These are phyloP conservation scores for Benthosema pterotum DNA, from an alignment of 2,797 vertebrate species.

Conservation along the genomic window DNA sequence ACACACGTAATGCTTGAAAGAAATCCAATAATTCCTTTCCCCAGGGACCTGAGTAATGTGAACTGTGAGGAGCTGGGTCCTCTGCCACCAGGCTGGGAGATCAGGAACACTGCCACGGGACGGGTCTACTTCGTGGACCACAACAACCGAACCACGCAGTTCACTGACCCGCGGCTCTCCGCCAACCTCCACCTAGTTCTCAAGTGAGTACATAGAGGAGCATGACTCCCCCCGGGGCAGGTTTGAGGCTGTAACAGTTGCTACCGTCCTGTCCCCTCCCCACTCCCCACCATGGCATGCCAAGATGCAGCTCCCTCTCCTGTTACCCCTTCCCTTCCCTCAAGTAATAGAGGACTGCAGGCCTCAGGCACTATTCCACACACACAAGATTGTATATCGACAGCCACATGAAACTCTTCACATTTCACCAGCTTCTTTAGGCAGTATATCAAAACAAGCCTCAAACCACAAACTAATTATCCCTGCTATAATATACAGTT, in stretches of 20 bases:
- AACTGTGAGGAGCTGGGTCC: constrained; percentile 98
- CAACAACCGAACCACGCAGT: constrained; percentile 97
- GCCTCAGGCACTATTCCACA: no score
- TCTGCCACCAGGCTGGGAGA: constrained; percentile 96
- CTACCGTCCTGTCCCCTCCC: no score
- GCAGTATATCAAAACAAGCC: background rate
- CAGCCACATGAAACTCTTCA: no score
- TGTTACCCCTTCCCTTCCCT: no score
- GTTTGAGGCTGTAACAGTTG: no score
- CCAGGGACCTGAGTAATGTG: constrained; percentile 95
- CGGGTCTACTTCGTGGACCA: constrained; percentile 98
- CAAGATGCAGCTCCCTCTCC: no score
- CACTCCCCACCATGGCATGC: no score
- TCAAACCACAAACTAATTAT: background rate
- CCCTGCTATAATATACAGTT: no score
- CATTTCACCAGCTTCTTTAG: background rate
- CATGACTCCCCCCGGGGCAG: no score
- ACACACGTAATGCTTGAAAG: background rate
- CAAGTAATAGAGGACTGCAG: no score
- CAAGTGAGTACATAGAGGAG: constrained; percentile 79
- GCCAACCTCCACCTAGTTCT: constrained; percentile 95
- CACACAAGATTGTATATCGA: no score
- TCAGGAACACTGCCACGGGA: constrained; percentile 95
- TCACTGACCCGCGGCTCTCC: constrained; percentile 94
- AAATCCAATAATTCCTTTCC: constrained; percentile 22